phyloP scores from a whole-genome alignment of 2,797 vertebrate species.

The Lutjanus campechanus region DNA sequence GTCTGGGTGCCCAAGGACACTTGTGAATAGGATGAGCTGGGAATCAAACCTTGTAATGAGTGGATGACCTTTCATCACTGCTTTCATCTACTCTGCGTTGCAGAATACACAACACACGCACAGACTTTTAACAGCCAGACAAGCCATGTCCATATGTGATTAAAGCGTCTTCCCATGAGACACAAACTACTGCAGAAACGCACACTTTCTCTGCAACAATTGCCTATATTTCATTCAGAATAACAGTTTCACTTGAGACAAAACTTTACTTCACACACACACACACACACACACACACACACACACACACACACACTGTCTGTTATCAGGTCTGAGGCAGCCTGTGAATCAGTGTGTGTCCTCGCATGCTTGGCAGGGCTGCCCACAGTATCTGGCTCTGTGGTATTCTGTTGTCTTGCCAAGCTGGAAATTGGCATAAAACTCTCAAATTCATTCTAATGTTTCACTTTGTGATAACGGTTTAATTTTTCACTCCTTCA shows the following conservation, averaged over 20 bases:
- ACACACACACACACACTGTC: constrained; percentile 5
- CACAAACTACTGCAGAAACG: background rate
- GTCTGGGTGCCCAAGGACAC: background rate
- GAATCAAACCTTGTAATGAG: background rate
- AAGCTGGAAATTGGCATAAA: constrained; percentile 30
- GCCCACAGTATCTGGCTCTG: constrained; percentile 26
- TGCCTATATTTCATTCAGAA: constrained; percentile 31
- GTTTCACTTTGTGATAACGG: constrained; percentile 34
- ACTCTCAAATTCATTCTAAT: constrained; percentile 32
- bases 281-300: constrained; percentile 10
- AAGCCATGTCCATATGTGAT: background rate
- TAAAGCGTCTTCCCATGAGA: background rate
- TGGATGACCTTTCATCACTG: no score
- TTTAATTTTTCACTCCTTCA: constrained; percentile 18
- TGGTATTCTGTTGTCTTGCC: constrained; percentile 34
- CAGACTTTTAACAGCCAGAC: background rate
- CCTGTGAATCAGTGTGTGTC: constrained; percentile 46
- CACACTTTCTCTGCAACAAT: background rate
- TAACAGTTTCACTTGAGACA: constrained; percentile 12
- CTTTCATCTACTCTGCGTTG: background rate
- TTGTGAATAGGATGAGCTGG: background rate
- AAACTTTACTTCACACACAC: constrained; percentile 12
- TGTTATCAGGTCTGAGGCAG: constrained; percentile 47
- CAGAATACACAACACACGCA: background rate
- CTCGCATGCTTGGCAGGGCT: constrained; percentile 33